These are phyloP conservation scores for Melanotaenia pygmaea DNA, from an alignment of 2,797 vertebrate genomes.

Conservation along the genomic window DNA sequence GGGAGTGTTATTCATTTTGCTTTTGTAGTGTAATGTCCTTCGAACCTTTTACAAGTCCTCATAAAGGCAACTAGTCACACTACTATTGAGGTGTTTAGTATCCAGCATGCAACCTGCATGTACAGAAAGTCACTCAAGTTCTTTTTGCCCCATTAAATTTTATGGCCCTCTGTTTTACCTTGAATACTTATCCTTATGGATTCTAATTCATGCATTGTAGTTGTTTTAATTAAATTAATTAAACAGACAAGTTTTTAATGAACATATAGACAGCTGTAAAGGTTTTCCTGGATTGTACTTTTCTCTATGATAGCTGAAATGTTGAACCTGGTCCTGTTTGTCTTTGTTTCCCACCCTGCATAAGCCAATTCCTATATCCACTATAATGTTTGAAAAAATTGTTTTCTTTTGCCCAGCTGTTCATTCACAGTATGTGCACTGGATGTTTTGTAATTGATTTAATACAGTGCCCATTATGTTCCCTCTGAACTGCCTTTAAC, in stretches of 20 bases:
- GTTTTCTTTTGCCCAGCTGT: slow-evolving; percentile 45
- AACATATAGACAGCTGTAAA: not conserved
- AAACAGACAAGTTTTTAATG: not conserved
- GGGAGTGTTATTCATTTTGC: no score
- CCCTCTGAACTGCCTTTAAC: slow-evolving; percentile 1
- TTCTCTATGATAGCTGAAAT: not conserved
- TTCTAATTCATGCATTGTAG: not conserved
- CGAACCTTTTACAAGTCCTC: not conserved
- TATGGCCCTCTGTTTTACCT: not conserved
- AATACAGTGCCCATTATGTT: not conserved
- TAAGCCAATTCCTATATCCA: not conserved
- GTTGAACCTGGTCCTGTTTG: not conserved
- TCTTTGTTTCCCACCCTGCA: not conserved
- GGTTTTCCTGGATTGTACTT: not conserved
- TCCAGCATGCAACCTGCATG: not conserved
- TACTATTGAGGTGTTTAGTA: not conserved
- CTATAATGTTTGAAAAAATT: slow-evolving; percentile 15
- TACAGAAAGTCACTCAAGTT: not conserved
- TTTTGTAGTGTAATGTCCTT: not conserved
- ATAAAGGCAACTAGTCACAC: not conserved
- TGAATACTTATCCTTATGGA: not conserved
- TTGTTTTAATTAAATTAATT: not conserved
- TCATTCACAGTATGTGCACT: slow-evolving; percentile 21
- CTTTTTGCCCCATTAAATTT: not conserved
- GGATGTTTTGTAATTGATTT: slow-evolving; percentile 26